Percentiles rank a stretch among this genome's conserved stretches.
Conservation (phyloP, 2,888 invertebrate species). For the Drosophila anomalata region DNA sequence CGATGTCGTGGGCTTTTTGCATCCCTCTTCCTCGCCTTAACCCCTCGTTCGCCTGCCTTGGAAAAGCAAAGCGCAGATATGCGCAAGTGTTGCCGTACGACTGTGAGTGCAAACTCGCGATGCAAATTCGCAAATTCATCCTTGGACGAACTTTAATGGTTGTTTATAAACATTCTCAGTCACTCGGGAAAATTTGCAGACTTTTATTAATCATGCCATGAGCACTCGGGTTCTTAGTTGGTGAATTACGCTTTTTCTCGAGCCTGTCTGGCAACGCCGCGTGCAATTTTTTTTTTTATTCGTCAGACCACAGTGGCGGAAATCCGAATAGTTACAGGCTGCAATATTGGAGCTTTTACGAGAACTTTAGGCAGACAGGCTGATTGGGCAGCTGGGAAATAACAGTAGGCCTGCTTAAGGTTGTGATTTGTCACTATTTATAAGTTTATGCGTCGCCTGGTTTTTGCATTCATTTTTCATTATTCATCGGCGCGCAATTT, state of each 20-base stretch:
- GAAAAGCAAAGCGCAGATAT: conserved; percentile 22
- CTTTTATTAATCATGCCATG: conserved; percentile 32
- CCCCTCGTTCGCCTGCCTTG: conserved; percentile 19
- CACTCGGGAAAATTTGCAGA: conserved; percentile 33
- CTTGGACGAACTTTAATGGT: conserved; percentile 28
- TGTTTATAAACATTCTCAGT: conserved; percentile 52
- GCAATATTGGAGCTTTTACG: conserved; percentile 33
- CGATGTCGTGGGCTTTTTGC: conserved; percentile 74
- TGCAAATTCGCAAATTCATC: conserved; percentile 46
- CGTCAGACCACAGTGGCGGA: conserved; percentile 40
- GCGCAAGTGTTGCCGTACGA: conserved; percentile 44
- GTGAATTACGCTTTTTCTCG: conserved; percentile 39
- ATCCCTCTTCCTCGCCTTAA: conserved; percentile 30
- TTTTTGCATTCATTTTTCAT: conserved; percentile 40
- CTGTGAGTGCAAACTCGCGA: background rate
- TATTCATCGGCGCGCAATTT: conserved; percentile 58
- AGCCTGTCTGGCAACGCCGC: conserved; percentile 58
- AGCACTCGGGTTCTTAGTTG: conserved; percentile 16
- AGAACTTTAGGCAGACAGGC: conserved; percentile 40
- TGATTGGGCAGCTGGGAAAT: conserved; percentile 60
- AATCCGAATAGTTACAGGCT: conserved; percentile 41
- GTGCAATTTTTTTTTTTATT: conserved; percentile 33
- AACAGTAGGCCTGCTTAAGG: conserved; percentile 33
- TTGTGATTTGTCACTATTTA: conserved; percentile 54
- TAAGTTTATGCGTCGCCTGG: conserved; percentile 32